Evolutionary conservation across 2,888 invertebrate species (phyloP), one percentile per base, ranked within the genome.

Genomic region (Pheosia tremula): DNA sequence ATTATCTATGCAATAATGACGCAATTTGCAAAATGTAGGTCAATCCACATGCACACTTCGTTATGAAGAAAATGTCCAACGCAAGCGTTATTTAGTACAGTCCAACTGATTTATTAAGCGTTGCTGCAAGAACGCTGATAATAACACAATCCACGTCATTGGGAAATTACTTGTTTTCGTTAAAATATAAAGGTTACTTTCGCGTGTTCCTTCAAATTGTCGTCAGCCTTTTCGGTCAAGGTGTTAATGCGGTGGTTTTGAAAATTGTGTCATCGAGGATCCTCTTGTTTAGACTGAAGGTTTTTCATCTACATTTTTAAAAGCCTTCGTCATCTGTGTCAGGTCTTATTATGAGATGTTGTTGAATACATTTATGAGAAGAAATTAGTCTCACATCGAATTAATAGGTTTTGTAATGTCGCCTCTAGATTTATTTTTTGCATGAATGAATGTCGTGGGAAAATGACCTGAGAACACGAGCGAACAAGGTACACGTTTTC

Each of bases 191-290:
- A 61, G 56, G 24, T 47, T 43, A 62, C n/a, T 54, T 54, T 72
- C 43, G 60, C 49, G 24, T 59, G 56, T 55, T 3, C 37, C 10
- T 62, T 58, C 38, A 47, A 60, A 58, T 62, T 69, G 52, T 36
- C 38, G 57, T 13, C n/a, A 39, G 13, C 50, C 47, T 57, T 69
- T 66, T 64, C 58, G 55, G 63, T 38, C 9, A 56, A 62, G 13
- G 60, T 66, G 70, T 50, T 56, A 66, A 69, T 63, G 63, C 64
- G 64, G 55, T 65, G 60, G 47, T 57, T 64, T 63, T 56, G 41
- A 56, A 63, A 38, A 62, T 57, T 59, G 58, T 39, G 63, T 65
- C 68, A 71, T 61, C 49, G 9, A 54, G 57, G 49, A 65, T 55
- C 4, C 5, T 36, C 13, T 36, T 39, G 52, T 56, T 58, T 56